These are phyloP conservation scores for Scaptomyza flava DNA, from an alignment of 2,888 invertebrate genomes.

Conservation along the genomic window DNA sequence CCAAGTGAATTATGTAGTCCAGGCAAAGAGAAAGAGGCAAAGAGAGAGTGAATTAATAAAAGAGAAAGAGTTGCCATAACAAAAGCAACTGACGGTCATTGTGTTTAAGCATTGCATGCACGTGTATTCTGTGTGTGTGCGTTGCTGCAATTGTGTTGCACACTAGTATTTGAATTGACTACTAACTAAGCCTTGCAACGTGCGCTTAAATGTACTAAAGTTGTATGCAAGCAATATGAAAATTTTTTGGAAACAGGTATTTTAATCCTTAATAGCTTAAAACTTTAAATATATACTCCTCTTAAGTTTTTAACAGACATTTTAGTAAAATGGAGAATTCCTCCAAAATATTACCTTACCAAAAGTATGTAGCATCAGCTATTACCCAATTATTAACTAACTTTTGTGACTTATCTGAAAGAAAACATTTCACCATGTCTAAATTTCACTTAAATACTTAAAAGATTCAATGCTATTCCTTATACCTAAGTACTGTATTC, in stretches of 20 bases:
- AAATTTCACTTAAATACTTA: too few relatives aligned
- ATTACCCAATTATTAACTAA: too few relatives aligned
- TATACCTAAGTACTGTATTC: too few relatives aligned
- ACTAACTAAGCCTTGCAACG: slow-evolving; percentile 32
- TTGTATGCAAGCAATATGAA: slow-evolving; percentile 21
- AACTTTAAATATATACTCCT: background rate
- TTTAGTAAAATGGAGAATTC: background rate
- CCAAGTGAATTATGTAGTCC: slow-evolving; percentile 64
- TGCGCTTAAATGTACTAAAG: slow-evolving; percentile 13
- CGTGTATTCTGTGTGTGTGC: slow-evolving; percentile 7
- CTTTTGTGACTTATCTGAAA: too few relatives aligned
- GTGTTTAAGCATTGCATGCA: slow-evolving; percentile 34
- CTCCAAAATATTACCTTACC: background rate
- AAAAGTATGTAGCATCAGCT: too few relatives aligned
- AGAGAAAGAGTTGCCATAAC: slow-evolving; percentile 23
- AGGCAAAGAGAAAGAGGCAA: slow-evolving; percentile 4
- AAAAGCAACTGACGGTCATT: slow-evolving; percentile 43
- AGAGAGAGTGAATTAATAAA: slow-evolving; percentile 18
- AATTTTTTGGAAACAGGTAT: slow-evolving; percentile 50
- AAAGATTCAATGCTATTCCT: too few relatives aligned
- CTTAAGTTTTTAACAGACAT: background rate
- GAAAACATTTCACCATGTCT: too few relatives aligned
- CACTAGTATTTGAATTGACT: slow-evolving; percentile 23
- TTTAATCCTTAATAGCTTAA: background rate
- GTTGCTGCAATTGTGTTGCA: slow-evolving; percentile 25